These are phyloP conservation scores for Tinea pellionella DNA, from an alignment of 2,888 invertebrate species.

Conservation along the genomic window DNA sequence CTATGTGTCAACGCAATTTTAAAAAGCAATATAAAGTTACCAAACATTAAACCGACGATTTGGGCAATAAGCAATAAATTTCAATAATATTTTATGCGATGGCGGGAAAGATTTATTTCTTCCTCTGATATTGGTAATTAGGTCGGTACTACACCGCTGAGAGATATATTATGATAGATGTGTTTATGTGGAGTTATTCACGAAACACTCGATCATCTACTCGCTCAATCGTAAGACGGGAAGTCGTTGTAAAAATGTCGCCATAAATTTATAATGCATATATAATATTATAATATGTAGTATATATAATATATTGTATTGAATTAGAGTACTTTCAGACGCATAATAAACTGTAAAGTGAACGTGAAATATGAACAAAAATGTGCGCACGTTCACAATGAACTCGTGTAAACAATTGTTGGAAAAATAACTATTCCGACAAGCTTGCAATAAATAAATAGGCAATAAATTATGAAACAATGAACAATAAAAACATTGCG, in stretches of 20 bases:
- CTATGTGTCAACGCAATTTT: not conserved
- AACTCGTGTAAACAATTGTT: constrained; percentile 1
- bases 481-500: constrained; percentile 8
- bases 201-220: not conserved
- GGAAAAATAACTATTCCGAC: not conserved
- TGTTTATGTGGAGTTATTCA: not conserved
- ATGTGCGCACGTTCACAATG: not conserved
- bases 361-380: too few species aligned
- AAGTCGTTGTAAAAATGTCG: not conserved
- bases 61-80: constrained; percentile 11
- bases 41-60: not conserved
- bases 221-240: not conserved
- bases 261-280: not conserved
- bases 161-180: constrained; percentile 13
- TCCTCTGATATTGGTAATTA: constrained; percentile 12
- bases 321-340: too few species aligned
- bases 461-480: constrained; percentile 11
- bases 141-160: not conserved
- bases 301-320: not conserved
- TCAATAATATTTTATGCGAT: constrained; percentile 10
- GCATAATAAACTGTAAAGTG: too few species aligned
- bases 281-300: too few species aligned
- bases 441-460: constrained; percentile 1
- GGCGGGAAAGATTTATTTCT: constrained; percentile 8
- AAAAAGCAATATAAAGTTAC: not conserved